Evolutionary conservation across 2,113 vertebrate species (phyloP).

Genomic region (Chamaetylas fuelleborni): DNA sequence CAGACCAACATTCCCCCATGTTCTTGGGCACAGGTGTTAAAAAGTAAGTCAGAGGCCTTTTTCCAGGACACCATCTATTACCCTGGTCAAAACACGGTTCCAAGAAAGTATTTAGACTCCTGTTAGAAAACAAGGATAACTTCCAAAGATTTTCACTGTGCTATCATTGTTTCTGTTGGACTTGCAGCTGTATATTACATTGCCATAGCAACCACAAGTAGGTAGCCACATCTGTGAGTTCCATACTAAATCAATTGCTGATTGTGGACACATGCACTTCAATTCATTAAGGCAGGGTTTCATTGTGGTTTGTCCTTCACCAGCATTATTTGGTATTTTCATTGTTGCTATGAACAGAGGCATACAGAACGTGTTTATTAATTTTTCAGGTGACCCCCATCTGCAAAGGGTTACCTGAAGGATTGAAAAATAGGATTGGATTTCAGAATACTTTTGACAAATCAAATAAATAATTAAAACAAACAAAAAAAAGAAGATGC

Average conservation of each 20-base stretch:
- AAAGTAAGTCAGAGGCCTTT: background rate
- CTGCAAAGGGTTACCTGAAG: background rate
- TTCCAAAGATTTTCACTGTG: background rate
- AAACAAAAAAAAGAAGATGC: background rate
- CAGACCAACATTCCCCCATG: background rate
- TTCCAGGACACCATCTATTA: background rate
- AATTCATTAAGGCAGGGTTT: background rate
- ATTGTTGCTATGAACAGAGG: background rate
- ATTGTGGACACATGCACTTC: background rate
- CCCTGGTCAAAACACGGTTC: background rate
- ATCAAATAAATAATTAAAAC: background rate
- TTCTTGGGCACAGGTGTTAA: background rate
- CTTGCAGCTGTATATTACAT: fast-evolving
- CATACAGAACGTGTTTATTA: background rate
- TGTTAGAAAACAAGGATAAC: background rate
- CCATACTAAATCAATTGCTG: background rate
- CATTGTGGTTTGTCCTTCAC: background rate
- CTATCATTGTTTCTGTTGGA: background rate
- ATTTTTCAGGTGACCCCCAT: background rate
- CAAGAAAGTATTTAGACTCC: background rate
- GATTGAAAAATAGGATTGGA: background rate
- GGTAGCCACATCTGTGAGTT: background rate
- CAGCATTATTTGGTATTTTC: background rate
- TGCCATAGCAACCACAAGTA: fast-evolving
- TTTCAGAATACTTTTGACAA: background rate